phyloP scores from a whole-genome alignment of 2,888 invertebrate species.

The Melitaea athalia region DNA sequence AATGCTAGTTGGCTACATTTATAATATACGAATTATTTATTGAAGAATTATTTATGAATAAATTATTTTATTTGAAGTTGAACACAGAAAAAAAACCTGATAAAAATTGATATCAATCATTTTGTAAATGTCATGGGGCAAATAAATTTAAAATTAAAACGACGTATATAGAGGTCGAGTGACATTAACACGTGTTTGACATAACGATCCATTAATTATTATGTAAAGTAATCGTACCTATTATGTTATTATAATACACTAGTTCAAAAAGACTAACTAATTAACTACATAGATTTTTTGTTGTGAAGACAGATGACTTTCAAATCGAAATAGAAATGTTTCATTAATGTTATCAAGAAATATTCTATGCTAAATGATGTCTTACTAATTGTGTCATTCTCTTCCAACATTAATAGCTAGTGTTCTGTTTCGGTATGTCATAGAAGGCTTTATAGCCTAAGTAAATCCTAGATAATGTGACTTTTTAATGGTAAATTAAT shows the following conservation, averaged over 20 bases:
- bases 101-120: neutral
- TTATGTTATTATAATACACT: neutral
- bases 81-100: neutral
- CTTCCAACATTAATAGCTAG: no score
- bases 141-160: neutral
- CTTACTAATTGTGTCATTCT: no score
- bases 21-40: neutral
- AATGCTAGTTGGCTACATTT: no score
- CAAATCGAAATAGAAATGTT: no score
- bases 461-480: no score
- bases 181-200: neutral
- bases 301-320: no score
- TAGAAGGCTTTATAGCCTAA: no score
- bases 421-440: no score
- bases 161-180: neutral
- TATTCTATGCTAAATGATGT: no score
- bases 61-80: neutral
- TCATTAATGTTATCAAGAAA: no score
- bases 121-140: neutral
- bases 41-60: neutral
- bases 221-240: neutral
- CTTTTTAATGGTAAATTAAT: no score
- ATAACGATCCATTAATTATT: neutral
- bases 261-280: neutral
- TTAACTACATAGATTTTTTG: no score